phyloP scores from a whole-genome alignment of 2,797 vertebrate genomes.

The Geotrypetes seraphini region DNA sequence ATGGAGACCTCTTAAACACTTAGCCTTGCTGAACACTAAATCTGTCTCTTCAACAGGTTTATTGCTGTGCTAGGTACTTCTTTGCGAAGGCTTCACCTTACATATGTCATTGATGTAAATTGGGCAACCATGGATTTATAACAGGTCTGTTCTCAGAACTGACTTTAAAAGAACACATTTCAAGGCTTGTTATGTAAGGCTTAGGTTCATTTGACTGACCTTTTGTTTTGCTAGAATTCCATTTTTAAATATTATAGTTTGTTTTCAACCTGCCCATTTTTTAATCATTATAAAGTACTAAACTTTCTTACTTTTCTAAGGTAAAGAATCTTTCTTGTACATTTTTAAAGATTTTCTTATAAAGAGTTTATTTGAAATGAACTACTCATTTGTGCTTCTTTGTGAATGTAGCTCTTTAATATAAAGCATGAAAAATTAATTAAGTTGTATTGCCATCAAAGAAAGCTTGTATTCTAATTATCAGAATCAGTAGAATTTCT shows the following conservation, averaged over 20 bases:
- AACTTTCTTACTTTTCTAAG: no score
- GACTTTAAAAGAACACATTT: constrained; percentile 11
- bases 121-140: constrained; percentile 24
- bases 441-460: no score
- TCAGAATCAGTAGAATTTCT: no score
- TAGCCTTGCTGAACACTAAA: constrained; percentile 24
- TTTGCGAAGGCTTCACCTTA: constrained; percentile 18
- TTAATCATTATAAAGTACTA: background rate
- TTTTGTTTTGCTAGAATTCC: background rate
- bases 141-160: constrained; percentile 5
- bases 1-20: constrained; percentile 30
- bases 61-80: constrained; percentile 16
- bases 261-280: background rate
- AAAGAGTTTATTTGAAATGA: no score
- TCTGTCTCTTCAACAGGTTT: constrained; percentile 33
- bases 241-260: no score
- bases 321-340: no score
- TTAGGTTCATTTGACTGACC: constrained; percentile 1
- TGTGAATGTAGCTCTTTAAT: no score
- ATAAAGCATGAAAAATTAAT: no score
- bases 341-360: no score
- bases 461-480: no score
- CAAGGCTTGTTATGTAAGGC: constrained; percentile 1
- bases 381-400: no score
- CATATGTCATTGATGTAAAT: constrained; percentile 24